Conservation (phyloP, 2,888 invertebrate species). For the Encarsia formosa region DNA sequence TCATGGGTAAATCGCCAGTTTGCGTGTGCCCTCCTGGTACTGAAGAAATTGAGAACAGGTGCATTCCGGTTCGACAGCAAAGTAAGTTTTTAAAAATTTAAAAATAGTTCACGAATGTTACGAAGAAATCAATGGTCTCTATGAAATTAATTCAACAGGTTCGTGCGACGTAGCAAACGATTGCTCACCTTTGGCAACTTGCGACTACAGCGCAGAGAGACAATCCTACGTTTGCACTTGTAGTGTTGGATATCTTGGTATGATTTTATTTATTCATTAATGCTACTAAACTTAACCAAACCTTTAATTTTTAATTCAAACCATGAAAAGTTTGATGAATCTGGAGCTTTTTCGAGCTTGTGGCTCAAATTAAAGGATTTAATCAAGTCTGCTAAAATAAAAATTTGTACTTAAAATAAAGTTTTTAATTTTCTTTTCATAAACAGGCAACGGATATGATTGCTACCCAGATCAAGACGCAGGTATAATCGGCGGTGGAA, state of each 20-base stretch:
- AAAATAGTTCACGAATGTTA: not conserved
- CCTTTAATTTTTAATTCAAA: no score
- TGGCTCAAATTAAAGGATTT: no score
- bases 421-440: not conserved
- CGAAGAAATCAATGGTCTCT: not conserved
- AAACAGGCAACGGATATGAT: constrained; percentile 51
- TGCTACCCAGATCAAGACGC: constrained; percentile 45
- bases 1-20: constrained; percentile 38
- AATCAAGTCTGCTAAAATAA: no score
- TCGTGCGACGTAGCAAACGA: constrained; percentile 56
- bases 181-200: constrained; percentile 58
- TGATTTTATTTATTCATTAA: no score
- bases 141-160: constrained; percentile 26
- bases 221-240: constrained; percentile 54
- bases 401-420: no score
- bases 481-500: constrained; percentile 33
- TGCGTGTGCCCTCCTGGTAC: constrained; percentile 43
- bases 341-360: no score
- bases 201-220: constrained; percentile 45
- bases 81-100: constrained; percentile 14
- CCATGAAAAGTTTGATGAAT: no score
- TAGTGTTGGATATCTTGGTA: constrained; percentile 56
- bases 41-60: constrained; percentile 40
- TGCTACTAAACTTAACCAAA: no score
- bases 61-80: constrained; percentile 37